phyloP scores from a whole-genome alignment of 2,113 vertebrate species.

The Setophaga coronata region DNA sequence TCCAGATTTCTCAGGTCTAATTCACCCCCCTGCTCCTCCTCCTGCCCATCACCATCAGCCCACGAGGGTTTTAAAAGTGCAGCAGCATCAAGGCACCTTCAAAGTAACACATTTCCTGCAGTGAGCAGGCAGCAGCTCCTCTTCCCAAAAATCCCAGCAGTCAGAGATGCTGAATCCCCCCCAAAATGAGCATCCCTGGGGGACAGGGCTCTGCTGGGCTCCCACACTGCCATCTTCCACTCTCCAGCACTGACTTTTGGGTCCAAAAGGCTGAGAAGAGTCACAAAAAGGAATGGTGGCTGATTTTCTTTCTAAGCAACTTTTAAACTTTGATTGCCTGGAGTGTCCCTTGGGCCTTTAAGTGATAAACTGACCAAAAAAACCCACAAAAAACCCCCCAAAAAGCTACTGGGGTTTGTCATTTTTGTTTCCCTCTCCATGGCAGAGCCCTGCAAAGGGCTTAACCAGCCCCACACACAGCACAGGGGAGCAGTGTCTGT shows the following conservation, averaged over 20 bases:
- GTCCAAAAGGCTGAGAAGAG: background rate
- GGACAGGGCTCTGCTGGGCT: background rate
- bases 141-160: background rate
- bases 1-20: background rate
- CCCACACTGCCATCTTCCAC: accelerated
- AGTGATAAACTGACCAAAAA: background rate
- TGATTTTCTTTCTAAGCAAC: background rate
- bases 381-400: background rate
- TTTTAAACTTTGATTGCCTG: background rate
- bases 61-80: background rate
- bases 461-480: accelerated
- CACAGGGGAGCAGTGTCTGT: accelerated
- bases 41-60: background rate
- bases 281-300: background rate
- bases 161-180: background rate
- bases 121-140: accelerated
- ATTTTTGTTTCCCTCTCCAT: background rate
- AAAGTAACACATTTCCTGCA: background rate
- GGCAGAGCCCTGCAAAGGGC: background rate
- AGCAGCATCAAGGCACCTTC: background rate
- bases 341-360: background rate
- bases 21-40: background rate
- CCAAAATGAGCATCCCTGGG: accelerated
- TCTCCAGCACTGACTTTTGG: background rate
- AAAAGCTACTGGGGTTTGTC: accelerated